These are phyloP conservation scores for Crax fasciolata DNA, from an alignment of 2,797 vertebrate genomes.

Conservation along the genomic window DNA sequence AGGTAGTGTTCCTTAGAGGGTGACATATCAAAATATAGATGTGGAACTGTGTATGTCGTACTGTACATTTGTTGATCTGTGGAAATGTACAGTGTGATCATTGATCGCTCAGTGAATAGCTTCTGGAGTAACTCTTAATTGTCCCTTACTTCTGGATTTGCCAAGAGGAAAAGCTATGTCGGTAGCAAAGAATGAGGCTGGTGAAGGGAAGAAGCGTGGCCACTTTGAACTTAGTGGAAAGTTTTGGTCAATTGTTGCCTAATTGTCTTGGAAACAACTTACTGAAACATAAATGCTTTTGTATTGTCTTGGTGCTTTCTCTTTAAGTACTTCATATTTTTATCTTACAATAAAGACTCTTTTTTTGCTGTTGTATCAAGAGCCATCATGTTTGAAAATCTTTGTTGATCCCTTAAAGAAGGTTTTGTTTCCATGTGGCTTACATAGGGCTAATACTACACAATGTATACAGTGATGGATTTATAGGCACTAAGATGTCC, in stretches of 20 bases:
- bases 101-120: neutral
- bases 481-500: neutral
- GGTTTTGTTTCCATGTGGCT: neutral
- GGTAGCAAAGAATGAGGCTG: neutral
- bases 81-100: neutral
- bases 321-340: neutral
- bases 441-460: neutral
- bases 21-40: neutral
- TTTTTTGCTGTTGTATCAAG: neutral
- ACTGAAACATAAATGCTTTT: neutral
- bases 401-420: neutral
- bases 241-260: neutral
- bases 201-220: neutral
- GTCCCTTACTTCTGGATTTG: neutral
- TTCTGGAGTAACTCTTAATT: neutral
- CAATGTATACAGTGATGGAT: neutral
- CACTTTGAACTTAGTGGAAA: neutral
- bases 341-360: conserved; percentile 13
- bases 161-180: neutral
- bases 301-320: neutral
- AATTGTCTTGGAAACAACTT: neutral
- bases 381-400: neutral
- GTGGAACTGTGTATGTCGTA: neutral
- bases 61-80: neutral
- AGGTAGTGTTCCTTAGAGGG: neutral